Conservation (phyloP, 2,113 vertebrate genomes). For the Melanerpes aurifrons region DNA sequence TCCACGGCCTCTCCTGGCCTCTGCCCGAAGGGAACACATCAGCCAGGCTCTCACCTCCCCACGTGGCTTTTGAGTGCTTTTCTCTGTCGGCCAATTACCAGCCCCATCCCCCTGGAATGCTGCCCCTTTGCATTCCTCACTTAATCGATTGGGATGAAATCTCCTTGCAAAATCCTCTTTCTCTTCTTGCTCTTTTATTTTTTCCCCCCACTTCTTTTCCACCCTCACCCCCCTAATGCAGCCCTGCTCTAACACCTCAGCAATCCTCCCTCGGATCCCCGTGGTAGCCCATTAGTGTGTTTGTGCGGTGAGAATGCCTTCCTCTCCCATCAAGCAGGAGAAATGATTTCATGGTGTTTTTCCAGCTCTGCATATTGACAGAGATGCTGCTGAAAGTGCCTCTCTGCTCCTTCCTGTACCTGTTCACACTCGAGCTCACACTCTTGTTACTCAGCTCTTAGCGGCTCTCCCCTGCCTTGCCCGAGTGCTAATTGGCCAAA, state of each 20-base stretch:
- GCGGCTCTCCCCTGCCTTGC: not conserved
- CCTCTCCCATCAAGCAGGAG: slow-evolving; percentile 1
- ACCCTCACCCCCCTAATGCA: not conserved
- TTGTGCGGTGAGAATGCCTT: slow-evolving; percentile 20
- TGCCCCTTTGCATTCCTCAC: slow-evolving; percentile 43
- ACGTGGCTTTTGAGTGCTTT: slow-evolving; percentile 31
- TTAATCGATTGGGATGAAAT: slow-evolving; percentile 60
- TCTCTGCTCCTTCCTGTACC: slow-evolving; percentile 21
- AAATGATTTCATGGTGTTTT: slow-evolving; percentile 53
- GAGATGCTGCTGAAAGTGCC: not conserved
- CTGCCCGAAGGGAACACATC: not conserved
- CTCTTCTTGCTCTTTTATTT: not conserved
- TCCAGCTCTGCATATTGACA: slow-evolving; percentile 30
- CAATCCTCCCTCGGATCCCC: slow-evolving; percentile 44
- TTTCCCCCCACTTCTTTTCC: no score
- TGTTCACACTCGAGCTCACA: slow-evolving; percentile 48
- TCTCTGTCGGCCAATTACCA: not conserved
- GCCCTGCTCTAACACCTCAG: slow-evolving; percentile 27
- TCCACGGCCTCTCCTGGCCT: not conserved
- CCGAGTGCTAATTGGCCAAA: slow-evolving; percentile 56
- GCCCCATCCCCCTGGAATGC: not conserved
- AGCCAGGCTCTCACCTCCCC: not conserved
- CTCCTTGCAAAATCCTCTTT: slow-evolving; percentile 52
- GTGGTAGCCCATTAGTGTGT: slow-evolving; percentile 50
- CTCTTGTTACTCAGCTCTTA: slow-evolving; percentile 1